These are phyloP conservation scores for Drosophila testacea DNA, from an alignment of 2,888 invertebrate genomes.

Conservation along the genomic window DNA sequence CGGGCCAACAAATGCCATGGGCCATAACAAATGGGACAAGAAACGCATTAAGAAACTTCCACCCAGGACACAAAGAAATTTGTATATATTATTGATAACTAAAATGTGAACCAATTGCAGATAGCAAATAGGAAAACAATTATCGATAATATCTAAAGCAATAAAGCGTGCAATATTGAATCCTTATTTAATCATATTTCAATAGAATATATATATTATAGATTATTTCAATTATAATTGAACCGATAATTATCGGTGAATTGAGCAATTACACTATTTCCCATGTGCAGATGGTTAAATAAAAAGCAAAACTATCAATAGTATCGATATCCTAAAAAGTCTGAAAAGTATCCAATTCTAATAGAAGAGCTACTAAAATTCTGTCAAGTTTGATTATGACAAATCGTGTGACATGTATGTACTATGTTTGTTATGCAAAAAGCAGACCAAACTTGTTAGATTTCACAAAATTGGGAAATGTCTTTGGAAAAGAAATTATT, in stretches of 20 bases:
- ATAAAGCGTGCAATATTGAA: not conserved
- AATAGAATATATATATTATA: not conserved
- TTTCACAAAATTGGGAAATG: not conserved
- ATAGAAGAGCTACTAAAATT: too few relatives aligned
- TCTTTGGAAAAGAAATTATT: too few relatives aligned
- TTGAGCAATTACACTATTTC: not conserved
- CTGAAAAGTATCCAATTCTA: too few relatives aligned
- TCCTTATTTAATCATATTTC: not conserved
- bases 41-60: constrained; percentile 5
- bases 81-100: constrained; percentile 3
- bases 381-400: too few relatives aligned
- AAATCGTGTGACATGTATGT: too few relatives aligned
- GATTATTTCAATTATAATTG: not conserved
- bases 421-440: too few relatives aligned
- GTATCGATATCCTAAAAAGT: too few relatives aligned
- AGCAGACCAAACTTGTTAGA: too few relatives aligned
- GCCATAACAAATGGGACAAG: constrained; percentile 12
- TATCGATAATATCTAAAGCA: constrained; percentile 6
- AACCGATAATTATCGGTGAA: not conserved
- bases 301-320: not conserved
- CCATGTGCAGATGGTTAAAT: not conserved
- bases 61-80: constrained; percentile 3
- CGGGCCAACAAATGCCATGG: constrained; percentile 16
- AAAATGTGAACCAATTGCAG: not conserved
- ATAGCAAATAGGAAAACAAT: not conserved